These are phyloP conservation scores for Trypoxylon attenuatum DNA, from an alignment of 2,888 invertebrate genomes.

Conservation along the genomic window DNA sequence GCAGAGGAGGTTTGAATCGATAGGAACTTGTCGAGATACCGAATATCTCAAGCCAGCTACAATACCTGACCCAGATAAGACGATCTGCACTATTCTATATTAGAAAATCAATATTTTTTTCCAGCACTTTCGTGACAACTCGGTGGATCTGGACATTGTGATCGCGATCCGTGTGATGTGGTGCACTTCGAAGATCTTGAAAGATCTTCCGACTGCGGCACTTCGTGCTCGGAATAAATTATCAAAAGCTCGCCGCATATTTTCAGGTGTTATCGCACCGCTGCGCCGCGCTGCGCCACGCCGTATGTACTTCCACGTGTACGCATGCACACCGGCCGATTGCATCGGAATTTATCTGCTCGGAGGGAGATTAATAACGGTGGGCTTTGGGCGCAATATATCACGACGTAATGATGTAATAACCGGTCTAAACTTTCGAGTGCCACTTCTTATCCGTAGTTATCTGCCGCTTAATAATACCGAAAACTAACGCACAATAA, in stretches of 20 bases:
- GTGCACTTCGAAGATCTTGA: not conserved
- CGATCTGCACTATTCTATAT: no score
- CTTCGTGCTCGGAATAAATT: slow-evolving; percentile 24
- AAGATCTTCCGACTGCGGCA: no score
- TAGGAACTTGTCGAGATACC: no score
- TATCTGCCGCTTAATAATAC: slow-evolving; percentile 42
- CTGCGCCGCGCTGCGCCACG: not conserved
- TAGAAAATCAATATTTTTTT: no score
- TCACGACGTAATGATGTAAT: slow-evolving; percentile 59
- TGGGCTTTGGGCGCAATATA: slow-evolving; percentile 38
- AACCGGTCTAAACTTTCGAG: slow-evolving; percentile 48
- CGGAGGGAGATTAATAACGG: slow-evolving; percentile 50
- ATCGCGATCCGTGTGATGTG: no score
- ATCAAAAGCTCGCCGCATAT: slow-evolving; percentile 33
- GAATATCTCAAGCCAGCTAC: no score
- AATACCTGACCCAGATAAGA: no score
- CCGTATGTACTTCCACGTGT: no score
- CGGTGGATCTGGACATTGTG: no score
- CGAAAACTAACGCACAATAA: no score
- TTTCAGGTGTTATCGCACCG: slow-evolving; percentile 36
- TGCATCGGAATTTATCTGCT: slow-evolving; percentile 53
- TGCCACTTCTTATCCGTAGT: slow-evolving; percentile 39
- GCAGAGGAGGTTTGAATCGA: no score
- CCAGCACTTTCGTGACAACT: no score
- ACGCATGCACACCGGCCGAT: slow-evolving; percentile 45